Evolutionary conservation across 2,888 invertebrate species (phyloP).

Genomic region (Peribatodes rhomboidaria): DNA sequence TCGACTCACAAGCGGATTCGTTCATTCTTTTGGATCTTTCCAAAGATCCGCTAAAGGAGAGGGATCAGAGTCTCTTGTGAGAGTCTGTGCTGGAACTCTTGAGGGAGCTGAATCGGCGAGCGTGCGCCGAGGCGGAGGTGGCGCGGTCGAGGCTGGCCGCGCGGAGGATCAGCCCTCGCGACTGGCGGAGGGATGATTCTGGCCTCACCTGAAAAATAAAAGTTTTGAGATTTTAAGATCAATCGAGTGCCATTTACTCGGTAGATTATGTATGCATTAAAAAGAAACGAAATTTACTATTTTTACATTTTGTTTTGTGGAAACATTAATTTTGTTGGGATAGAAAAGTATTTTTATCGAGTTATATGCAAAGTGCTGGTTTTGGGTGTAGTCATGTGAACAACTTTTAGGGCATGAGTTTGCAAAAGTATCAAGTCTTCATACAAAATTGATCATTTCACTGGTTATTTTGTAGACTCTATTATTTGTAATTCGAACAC

Average conservation of each 20-base stretch:
- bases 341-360: too few species aligned
- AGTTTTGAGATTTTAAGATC: conserved; percentile 10
- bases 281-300: too few species aligned
- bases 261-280: too few species aligned
- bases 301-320: too few species aligned
- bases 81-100: conserved; percentile 78
- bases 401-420: too few species aligned
- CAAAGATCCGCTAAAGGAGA: conserved; percentile 60
- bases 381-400: too few species aligned
- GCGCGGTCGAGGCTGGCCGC: conserved; percentile 82
- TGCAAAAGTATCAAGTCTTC: too few species aligned
- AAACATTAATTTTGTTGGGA: too few species aligned
- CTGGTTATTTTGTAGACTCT: too few species aligned
- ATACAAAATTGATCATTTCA: too few species aligned
- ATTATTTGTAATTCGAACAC: too few species aligned
- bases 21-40: conserved; percentile 51
- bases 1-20: conserved; percentile 12
- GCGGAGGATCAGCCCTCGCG: conserved; percentile 78
- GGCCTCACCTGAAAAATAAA: conserved; percentile 59
- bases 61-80: conserved; percentile 84
- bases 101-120: conserved; percentile 72
- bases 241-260: neutral
- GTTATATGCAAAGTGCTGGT: too few species aligned
- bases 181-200: conserved; percentile 66
- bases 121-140: conserved; percentile 61